Evolutionary conservation across 2,113 vertebrate species (phyloP), one percentile per base, ranked within the genome.

Genomic region (Climacteris rufus): DNA sequence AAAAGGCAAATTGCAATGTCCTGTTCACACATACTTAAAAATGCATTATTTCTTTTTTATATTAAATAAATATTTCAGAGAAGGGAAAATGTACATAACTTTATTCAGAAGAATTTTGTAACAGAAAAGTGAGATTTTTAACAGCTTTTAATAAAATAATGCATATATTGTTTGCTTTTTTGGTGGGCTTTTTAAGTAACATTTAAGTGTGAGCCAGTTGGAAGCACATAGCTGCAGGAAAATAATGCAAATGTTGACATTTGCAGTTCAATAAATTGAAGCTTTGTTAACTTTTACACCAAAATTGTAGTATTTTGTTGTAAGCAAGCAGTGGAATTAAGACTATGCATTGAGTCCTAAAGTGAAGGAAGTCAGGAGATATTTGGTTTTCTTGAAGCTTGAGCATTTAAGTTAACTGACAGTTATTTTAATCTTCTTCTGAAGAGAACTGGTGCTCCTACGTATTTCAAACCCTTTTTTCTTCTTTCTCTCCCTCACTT

Each of bases 161-260:
- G 18, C 11, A 15, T 56, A 9, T 42, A 74, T 65, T 54, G 25
- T 40, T 92, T 87, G 27, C 9, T 49, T 89, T 86, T 77, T 87
- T 81, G 35, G 39, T 63, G 60, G 40, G 18, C 35, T 89, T 84
- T 88, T 94, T 68, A 8, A 68, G 53, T 63, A 88, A 68, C 60
- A 60, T 81, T 71, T 52, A 64, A 68, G 53, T 30, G 6, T 84
- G 56, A 77, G 44, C 52, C 85, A 81, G 56, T 57, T 89, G 57
- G 52, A 90, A 71, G 60, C 21, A 82, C 52, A 60, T 72, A 89
- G 56, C 88, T 95, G 83, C 56, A 66, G 84, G 64, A 87, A 77
- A 95, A 85, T 69, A 85, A 91, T 86, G 92, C 85, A 94, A 75
- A 89, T 95, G 81, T 78, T 96, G 85, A 90, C 69, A 95, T 91